Percentiles rank a stretch among this genome's conserved stretches.
Evolutionary conservation across 2,888 invertebrate species (phyloP).

Genomic region (Carabus problematicus): DNA sequence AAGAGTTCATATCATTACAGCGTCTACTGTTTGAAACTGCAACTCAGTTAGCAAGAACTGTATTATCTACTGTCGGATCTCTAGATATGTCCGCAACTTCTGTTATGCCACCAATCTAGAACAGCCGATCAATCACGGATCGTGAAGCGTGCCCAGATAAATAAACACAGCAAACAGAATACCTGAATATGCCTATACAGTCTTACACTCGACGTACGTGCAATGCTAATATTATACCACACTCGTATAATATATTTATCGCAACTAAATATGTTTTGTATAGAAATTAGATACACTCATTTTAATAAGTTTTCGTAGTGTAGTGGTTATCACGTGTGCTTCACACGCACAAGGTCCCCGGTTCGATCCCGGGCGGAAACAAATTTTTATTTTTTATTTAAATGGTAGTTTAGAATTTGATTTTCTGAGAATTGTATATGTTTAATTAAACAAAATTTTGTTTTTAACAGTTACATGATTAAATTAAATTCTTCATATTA

Average conservation of each 20-base stretch:
- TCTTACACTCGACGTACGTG: conserved; percentile 1
- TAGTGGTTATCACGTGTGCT: conserved; percentile 17
- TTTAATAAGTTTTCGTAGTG: conserved; percentile 6
- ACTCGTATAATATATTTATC: background rate
- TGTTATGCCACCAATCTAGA: conserved; percentile 16
- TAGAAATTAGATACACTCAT: too few species aligned
- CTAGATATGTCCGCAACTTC: conserved; percentile 7
- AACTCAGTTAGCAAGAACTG: background rate
- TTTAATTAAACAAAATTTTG: background rate
- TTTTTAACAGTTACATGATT: background rate
- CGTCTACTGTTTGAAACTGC: conserved; percentile 1
- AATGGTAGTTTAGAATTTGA: background rate
- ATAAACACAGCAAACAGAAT: conserved; percentile 15
- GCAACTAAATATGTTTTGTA: too few species aligned
- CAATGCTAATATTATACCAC: background rate
- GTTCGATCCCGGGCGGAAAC: conserved; percentile 76
- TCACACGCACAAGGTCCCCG: conserved; percentile 70
- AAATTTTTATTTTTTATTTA: conserved; percentile 47
- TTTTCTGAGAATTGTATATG: background rate
- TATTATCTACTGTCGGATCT: conserved; percentile 20
- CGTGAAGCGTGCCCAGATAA: conserved; percentile 21
- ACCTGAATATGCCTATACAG: background rate
- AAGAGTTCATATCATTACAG: background rate
- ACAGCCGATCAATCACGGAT: conserved; percentile 14
- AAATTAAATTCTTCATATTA: background rate